Percentiles rank a stretch among this genome's conserved stretches.
These are phyloP conservation scores for Smutsia gigantea DNA, from an alignment of 2,797 vertebrate genomes.

Conservation along the genomic window DNA sequence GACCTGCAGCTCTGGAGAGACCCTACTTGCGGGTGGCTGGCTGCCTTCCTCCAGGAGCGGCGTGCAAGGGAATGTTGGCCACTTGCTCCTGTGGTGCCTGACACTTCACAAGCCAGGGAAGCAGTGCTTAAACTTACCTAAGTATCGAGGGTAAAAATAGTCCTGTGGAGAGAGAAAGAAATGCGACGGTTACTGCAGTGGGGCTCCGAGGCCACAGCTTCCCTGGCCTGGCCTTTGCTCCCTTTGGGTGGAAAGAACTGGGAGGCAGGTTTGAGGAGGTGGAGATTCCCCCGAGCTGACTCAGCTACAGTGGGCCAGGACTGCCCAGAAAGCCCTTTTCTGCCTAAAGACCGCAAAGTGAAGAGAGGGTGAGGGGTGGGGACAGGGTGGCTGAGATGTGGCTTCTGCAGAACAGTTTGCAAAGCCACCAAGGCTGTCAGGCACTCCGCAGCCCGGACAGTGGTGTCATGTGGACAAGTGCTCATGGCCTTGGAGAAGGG, in stretches of 20 bases:
- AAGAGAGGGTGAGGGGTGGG: background rate
- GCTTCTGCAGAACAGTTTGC: background rate
- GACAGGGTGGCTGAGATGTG: accelerated
- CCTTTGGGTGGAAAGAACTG: background rate
- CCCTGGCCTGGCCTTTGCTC: background rate
- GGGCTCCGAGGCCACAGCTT: no score
- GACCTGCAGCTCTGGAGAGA: background rate
- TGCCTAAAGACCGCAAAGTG: background rate
- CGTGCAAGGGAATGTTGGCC: no score
- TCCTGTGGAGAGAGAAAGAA: slow-evolving; percentile 87
- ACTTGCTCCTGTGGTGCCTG: no score
- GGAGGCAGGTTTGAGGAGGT: background rate
- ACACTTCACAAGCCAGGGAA: background rate
- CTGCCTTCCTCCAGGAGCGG: background rate
- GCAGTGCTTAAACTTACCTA: slow-evolving; percentile 90
- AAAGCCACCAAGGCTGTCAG: no score
- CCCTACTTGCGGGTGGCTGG: no score
- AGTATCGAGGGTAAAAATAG: slow-evolving; percentile 97
- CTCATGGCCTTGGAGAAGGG: background rate
- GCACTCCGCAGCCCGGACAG: no score
- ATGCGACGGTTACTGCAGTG: background rate
- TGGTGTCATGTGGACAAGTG: no score
- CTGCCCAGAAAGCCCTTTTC: background rate
- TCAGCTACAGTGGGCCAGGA: background rate
- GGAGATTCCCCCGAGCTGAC: background rate